Evolutionary conservation across 2,113 vertebrate species (phyloP).

Genomic region (Aldabrachelys gigantea): DNA sequence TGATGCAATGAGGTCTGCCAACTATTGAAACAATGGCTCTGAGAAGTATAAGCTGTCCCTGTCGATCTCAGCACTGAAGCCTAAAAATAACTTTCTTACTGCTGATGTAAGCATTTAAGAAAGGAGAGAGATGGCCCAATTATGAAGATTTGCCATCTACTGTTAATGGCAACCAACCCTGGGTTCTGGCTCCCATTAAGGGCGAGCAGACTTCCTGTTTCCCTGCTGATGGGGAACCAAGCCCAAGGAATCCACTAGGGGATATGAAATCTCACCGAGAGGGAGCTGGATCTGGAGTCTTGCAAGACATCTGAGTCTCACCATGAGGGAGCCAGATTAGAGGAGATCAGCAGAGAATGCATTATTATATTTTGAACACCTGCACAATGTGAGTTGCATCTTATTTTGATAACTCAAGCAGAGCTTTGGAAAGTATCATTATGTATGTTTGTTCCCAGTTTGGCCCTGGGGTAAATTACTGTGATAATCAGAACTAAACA

Average conservation of each 20-base stretch:
- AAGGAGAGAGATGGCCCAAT: not conserved
- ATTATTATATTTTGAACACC: not conserved
- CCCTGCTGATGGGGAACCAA: accelerated
- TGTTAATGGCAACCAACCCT: not conserved
- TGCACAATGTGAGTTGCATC: not conserved
- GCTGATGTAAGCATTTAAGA: not conserved
- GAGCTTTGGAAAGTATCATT: not conserved
- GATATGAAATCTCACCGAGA: not conserved
- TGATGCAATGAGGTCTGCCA: not conserved
- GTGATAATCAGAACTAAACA: constrained; percentile 41
- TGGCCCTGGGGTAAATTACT: constrained; percentile 20
- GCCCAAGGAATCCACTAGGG: no score
- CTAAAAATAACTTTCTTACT: not conserved
- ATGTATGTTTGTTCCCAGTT: not conserved
- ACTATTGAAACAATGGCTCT: not conserved
- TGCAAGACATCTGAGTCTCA: not conserved
- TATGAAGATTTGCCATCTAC: not conserved
- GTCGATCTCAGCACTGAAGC: not conserved
- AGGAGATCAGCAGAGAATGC: not conserved
- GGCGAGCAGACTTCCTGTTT: not conserved
- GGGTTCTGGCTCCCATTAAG: not conserved
- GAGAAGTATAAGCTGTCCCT: not conserved
- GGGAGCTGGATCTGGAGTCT: not conserved
- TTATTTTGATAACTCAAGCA: not conserved
- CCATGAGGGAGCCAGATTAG: not conserved